phyloP scores from a whole-genome alignment of 2,888 invertebrate genomes.

The Yponomeuta malinellus region DNA sequence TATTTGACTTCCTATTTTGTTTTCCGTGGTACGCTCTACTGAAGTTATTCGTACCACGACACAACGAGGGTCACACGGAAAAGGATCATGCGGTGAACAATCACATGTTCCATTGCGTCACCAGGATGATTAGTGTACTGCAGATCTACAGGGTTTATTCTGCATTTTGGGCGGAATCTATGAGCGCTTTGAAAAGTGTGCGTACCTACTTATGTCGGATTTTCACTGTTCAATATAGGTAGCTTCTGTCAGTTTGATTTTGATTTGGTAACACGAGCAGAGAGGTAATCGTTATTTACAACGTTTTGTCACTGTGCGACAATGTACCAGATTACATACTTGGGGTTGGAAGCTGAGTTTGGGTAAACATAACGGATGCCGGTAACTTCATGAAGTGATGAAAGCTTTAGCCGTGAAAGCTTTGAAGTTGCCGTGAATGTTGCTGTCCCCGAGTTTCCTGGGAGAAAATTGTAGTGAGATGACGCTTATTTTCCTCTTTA shows the following conservation, averaged over 20 bases:
- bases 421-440: too few relatives aligned
- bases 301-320: too few relatives aligned
- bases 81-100: slow-evolving; percentile 40
- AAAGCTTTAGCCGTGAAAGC: too few relatives aligned
- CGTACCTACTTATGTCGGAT: slow-evolving; percentile 15
- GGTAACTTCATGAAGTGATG: too few relatives aligned
- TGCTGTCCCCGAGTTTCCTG: background rate
- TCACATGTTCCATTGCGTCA: slow-evolving; percentile 54
- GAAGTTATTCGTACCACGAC: slow-evolving; percentile 47
- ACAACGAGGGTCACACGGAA: slow-evolving; percentile 46
- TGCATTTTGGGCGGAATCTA: slow-evolving; percentile 61
- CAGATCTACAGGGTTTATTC: slow-evolving; percentile 65
- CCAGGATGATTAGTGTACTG: slow-evolving; percentile 55
- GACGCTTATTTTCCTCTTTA: slow-evolving; percentile 26
- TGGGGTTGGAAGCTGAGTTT: too few relatives aligned
- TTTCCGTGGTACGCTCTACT: slow-evolving; percentile 66
- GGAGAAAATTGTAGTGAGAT: background rate
- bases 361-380: too few relatives aligned
- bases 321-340: too few relatives aligned
- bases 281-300: too few relatives aligned
- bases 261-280: too few relatives aligned
- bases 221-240: background rate
- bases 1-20: slow-evolving; percentile 59
- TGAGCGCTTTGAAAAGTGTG: slow-evolving; percentile 61
- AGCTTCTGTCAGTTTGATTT: background rate